A percentile compares a stretch with the other conserved stretches of the same genome.
Conservation (phyloP, 2,888 invertebrate species). For the Drosophila cracens region DNA sequence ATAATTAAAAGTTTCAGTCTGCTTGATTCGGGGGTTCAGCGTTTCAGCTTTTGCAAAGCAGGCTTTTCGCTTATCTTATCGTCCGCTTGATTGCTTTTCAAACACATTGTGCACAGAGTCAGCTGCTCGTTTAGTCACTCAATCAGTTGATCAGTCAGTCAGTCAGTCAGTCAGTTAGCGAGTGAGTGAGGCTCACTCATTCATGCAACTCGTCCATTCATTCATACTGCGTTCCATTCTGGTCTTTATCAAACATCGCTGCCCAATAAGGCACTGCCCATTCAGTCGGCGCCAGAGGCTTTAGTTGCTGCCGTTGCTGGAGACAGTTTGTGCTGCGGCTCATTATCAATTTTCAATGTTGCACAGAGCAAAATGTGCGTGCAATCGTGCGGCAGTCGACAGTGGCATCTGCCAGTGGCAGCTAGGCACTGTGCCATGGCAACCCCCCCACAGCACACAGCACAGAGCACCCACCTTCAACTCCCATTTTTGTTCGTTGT, state of each 20-base stretch:
- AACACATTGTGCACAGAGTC: constrained; percentile 41
- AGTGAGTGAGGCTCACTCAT: constrained; percentile 36
- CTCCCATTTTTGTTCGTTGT: constrained; percentile 19
- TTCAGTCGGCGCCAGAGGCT: constrained; percentile 17
- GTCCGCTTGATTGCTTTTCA: constrained; percentile 71
- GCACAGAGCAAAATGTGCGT: constrained; percentile 64
- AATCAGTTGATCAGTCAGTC: constrained; percentile 22
- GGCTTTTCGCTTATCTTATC: constrained; percentile 67
- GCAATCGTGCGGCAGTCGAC: constrained; percentile 50
- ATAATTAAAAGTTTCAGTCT: constrained; percentile 72
- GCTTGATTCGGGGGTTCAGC: constrained; percentile 11
- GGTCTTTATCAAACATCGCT: constrained; percentile 54
- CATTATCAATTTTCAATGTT: constrained; percentile 77
- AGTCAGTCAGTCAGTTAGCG: constrained; percentile 22
- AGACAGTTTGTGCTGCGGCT: constrained; percentile 48
- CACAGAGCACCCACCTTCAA: background rate
- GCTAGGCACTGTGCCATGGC: constrained; percentile 51
- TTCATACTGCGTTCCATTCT: constrained; percentile 38
- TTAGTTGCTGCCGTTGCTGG: constrained; percentile 8
- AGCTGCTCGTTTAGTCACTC: constrained; percentile 40
- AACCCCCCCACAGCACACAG: background rate
- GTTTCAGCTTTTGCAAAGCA: constrained; percentile 28
- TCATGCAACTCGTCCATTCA: constrained; percentile 50
- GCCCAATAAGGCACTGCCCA: constrained; percentile 60
- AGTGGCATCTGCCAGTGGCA: constrained; percentile 61